Base-by-base conservation (phyloP, 2,888 invertebrate genomes). In the Sphaeridia pumilis region DNA sequence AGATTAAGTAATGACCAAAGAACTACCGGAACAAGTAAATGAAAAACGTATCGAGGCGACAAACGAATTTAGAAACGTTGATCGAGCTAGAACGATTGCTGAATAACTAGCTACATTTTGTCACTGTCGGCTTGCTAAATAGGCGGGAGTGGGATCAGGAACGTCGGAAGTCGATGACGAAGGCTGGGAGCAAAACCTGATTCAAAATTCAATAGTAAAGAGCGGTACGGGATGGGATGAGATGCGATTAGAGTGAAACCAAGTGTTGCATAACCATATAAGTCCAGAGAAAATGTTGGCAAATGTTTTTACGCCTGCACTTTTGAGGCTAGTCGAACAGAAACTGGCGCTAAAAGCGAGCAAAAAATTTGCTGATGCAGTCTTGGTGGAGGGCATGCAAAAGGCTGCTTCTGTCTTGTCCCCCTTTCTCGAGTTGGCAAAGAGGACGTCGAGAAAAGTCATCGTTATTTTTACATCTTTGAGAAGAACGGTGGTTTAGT, bases 401-500 rank as follows among this genome's bases (percentile, higher is more conserved):
- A 38, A 38, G 38, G 17, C 38, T 7, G 38, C n/a, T n/a, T n/a
- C n/a, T 14, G 31, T 31, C 17, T 38, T 52, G 52, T 46, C 52
- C 52, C 47, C 52, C 44, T 52, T 52, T 47, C 47, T 52, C 10
- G 31, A 44, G 43, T 52, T 52, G 52, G 52, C 52, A 47, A 47
- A 47, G 24, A 38, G 5, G n/a, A n/a, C n/a, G n/a, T n/a, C n/a
- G n/a, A 38, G 38, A 20, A 43, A 52, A 47, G 47, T 52, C 47
- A 52, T 52, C 52, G 41, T 52, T 52, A 52, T 52, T 52, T 52
- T 52, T 52, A 52, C 46, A 52, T 52, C 27, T n/a, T 27, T n/a
- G 22, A 31, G 7, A 31, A 10, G 14, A 14, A 10, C 31, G 14
- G 14, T 7, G 14, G 31, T 31, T 31, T 31, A 31, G 14, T 31